Conservation (phyloP, 53 echinoderm and acorn worm species). For the Astropecten irregularis region DNA sequence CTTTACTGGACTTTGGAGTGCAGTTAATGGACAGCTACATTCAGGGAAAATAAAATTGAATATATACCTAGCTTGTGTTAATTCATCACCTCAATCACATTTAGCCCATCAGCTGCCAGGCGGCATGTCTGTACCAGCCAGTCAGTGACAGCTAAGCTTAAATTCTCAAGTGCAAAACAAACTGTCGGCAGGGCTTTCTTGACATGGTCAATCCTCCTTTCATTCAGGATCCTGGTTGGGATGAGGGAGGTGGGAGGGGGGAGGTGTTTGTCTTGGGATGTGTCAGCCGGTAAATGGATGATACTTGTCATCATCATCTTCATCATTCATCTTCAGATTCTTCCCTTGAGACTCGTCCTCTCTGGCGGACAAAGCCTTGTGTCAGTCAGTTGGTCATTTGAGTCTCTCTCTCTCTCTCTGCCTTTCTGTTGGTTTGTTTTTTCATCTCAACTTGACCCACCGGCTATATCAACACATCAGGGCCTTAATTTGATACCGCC, state of each 20-base stretch:
- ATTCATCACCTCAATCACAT: too few species aligned
- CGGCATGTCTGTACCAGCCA: too few species aligned
- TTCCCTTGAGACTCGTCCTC: not conserved
- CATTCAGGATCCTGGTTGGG: not conserved
- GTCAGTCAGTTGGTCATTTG: too few species aligned
- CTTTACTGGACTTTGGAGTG: too few species aligned
- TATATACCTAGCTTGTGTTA: too few species aligned
- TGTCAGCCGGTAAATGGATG: not conserved
- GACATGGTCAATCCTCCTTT: not conserved
- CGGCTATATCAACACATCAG: constrained; percentile 14
- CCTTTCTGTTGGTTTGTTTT: not conserved
- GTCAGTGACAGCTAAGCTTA: not conserved
- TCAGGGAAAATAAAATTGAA: too few species aligned
- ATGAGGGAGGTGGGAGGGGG: too few species aligned
- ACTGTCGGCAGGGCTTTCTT: not conserved
- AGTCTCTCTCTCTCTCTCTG: not conserved
- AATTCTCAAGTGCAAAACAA: not conserved
- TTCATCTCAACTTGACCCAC: not conserved
- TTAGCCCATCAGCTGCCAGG: too few species aligned
- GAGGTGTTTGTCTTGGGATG: not conserved
- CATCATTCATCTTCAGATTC: not conserved
- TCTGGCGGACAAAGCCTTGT: too few species aligned
- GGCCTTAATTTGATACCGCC: not conserved
- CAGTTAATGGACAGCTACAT: too few species aligned
- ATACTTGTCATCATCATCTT: not conserved